Base-by-base conservation (phyloP, 2,888 invertebrate genomes). In the Epinotia ramella region DNA sequence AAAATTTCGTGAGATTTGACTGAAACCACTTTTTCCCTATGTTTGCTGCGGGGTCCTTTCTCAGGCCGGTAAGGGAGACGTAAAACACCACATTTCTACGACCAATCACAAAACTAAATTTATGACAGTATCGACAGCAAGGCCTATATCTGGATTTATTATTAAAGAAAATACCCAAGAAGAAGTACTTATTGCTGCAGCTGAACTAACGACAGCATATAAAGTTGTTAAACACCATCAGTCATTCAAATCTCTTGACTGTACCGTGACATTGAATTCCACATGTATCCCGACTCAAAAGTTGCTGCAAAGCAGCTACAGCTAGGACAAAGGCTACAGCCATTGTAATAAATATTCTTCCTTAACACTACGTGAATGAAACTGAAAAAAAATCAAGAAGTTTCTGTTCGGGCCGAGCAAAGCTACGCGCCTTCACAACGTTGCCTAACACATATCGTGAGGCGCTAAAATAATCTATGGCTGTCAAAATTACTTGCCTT, bases 201-300 rank as follows among this genome's bases (percentile, higher is more conserved):
- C 71, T 24, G 71, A 71, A 63, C 40, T 46, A 46, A 62, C 71
- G 40, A 49, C 46, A 56, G 68, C 63, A 60, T 75, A 72, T 68
- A 66, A 73, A 67, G 68, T 64, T 46, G 60, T 77, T 68, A 73
- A 74, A 65, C 74, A 74, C 63, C 74, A 71, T 71, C 70, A 73
- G 71, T 77, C 77, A 53, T 77, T 77, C 69, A 77, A 74, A 12
- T 74, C 74, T 70, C 66, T 77, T 57, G 77, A 74, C 53, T 77
- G 77, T 70, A 77, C 62, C 62, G 67, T 67, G 63, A 71, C 60
- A 71, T 67, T 74, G 57, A 74, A 73, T 67, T 62, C 66, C 62
- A 67, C 66, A 71, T 77, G 63, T 74, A 74, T 74, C 67, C 67
- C 57, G 74, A 73, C 63, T 77, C 74, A 67, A 71, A 71, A 63